phyloP scores from a whole-genome alignment of 2,888 invertebrate genomes.

The Cephus rjabovi region DNA sequence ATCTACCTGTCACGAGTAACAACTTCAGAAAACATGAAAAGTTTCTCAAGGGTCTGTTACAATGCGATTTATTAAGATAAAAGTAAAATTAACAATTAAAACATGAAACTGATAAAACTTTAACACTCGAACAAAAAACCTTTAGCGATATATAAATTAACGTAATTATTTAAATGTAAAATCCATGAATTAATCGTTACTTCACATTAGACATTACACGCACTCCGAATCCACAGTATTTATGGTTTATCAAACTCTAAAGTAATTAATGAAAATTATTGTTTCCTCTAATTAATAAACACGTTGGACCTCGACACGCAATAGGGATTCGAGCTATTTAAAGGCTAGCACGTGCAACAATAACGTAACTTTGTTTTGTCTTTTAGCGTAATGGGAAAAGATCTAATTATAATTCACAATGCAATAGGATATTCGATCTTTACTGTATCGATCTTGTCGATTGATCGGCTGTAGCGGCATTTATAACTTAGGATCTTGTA shows the following conservation, averaged over 20 bases:
- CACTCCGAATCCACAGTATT: conserved; percentile 45
- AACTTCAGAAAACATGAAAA: conserved; percentile 22
- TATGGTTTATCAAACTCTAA: conserved; percentile 29
- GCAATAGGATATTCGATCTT: background rate
- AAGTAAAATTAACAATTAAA: conserved; percentile 30
- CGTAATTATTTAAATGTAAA: conserved; percentile 39
- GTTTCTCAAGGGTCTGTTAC: conserved; percentile 26
- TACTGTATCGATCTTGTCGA: background rate
- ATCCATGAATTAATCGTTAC: conserved; percentile 12
- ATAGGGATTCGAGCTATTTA: background rate
- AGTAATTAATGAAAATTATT: background rate
- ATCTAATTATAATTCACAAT: background rate
- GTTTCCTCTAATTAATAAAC: background rate
- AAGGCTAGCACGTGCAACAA: background rate
- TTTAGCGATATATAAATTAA: conserved; percentile 31
- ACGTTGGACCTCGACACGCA: background rate
- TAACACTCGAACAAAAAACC: conserved; percentile 18
- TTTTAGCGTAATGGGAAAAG: background rate
- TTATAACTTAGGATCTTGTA: background rate
- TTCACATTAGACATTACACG: conserved; percentile 35
- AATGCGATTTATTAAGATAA: conserved; percentile 19
- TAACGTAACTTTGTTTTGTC: background rate
- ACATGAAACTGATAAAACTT: conserved; percentile 21
- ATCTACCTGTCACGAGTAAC: background rate
- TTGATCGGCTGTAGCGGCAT: background rate